Conservation (phyloP, 2,113 vertebrate genomes). For the Tyrannus savana region DNA sequence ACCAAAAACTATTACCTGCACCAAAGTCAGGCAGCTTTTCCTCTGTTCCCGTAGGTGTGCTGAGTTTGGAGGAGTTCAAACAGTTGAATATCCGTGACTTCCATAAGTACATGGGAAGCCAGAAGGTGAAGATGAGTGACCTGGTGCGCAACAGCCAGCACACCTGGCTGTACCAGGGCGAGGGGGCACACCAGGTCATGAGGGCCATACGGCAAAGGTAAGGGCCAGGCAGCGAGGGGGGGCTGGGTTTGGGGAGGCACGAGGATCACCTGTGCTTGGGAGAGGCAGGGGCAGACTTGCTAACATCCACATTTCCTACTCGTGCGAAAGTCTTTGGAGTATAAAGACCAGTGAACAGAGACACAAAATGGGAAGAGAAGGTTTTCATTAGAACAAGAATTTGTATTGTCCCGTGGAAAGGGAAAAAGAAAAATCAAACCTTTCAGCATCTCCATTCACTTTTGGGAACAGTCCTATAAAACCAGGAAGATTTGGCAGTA, state of each 20-base stretch:
- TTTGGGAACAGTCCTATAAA: constrained; percentile 53
- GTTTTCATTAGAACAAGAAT: constrained; percentile 44
- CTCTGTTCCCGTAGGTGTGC: constrained; percentile 74
- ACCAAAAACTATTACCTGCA: neutral
- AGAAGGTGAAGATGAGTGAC: constrained; percentile 76
- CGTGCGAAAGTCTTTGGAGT: neutral
- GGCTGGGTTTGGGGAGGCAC: neutral
- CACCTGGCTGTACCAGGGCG: constrained; percentile 90
- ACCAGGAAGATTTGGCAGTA: constrained; percentile 41
- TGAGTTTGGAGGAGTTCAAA: constrained; percentile 90
- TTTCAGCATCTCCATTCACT: constrained; percentile 53
- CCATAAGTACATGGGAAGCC: constrained; percentile 80
- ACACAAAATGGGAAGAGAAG: neutral
- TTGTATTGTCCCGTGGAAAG: neutral
- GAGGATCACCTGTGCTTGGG: neutral
- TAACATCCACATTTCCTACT: constrained; percentile 16
- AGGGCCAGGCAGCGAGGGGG: neutral
- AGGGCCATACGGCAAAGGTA: constrained; percentile 89
- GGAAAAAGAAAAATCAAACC: constrained; percentile 29
- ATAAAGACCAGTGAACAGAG: neutral
- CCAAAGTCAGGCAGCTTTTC: neutral
- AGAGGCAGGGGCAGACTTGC: neutral
- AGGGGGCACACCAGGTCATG: constrained; percentile 89
- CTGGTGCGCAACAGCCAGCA: constrained; percentile 90
- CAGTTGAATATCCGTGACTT: constrained; percentile 85